Evolutionary conservation across 2,113 vertebrate species (phyloP).

Genomic region (Ursus arctos): DNA sequence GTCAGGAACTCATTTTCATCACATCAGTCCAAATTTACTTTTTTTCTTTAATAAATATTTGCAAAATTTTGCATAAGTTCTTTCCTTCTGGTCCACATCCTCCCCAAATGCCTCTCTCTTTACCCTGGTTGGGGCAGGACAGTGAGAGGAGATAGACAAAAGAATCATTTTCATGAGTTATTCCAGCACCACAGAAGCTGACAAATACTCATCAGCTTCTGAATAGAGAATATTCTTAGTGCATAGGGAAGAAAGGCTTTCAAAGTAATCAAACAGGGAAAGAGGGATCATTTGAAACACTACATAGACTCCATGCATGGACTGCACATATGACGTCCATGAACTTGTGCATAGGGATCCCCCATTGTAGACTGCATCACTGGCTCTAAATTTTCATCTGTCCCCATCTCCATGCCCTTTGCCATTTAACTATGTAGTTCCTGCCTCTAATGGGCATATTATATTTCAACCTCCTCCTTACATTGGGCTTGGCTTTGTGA

Average conservation of each 20-base stretch:
- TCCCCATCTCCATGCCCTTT: not conserved
- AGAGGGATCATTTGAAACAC: not conserved
- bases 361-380: fast-evolving
- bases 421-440: not conserved
- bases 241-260: not conserved
- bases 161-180: not conserved
- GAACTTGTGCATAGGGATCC: not conserved
- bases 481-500: not conserved
- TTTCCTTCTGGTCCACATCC: not conserved
- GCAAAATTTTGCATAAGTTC: not conserved
- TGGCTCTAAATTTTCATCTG: not conserved
- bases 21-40: slow-evolving; percentile 67
- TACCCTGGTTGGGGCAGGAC: not conserved
- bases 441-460: not conserved
- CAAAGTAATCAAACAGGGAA: not conserved
- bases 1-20: slow-evolving; percentile 72
- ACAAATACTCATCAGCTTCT: not conserved
- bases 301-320: fast-evolving
- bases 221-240: not conserved
- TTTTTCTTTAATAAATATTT: slow-evolving; percentile 53
- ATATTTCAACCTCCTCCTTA: not conserved
- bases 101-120: not conserved
- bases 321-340: not conserved
- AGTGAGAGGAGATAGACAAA: not conserved
- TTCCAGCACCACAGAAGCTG: not conserved